Conservation (phyloP, 2,113 vertebrate genomes). For the Lipotes vexillifer region DNA sequence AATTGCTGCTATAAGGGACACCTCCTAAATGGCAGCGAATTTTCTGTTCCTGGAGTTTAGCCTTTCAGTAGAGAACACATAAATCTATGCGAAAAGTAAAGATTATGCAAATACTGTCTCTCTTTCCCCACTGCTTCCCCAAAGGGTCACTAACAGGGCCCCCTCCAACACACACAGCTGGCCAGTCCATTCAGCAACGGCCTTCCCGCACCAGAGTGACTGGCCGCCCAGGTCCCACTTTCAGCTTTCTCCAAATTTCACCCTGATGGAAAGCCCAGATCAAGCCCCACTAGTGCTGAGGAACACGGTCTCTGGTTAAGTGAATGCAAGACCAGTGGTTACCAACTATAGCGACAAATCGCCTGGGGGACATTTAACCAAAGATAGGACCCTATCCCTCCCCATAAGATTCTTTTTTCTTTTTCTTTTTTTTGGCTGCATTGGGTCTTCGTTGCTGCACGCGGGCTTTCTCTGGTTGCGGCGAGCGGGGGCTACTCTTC, state of each 20-base stretch:
- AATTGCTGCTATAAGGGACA: not conserved
- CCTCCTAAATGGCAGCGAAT: not conserved
- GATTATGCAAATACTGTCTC: not conserved
- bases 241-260: not conserved
- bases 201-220: not conserved
- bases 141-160: not conserved
- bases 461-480: no score
- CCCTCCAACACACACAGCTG: not conserved
- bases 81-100: not conserved
- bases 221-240: not conserved
- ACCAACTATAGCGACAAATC: not conserved
- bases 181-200: not conserved
- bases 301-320: not conserved
- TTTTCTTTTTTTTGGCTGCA: no score
- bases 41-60: not conserved
- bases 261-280: not conserved
- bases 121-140: not conserved
- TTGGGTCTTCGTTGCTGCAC: no score
- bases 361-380: not conserved
- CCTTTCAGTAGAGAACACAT: not conserved
- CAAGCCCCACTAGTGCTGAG: not conserved
- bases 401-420: no score
- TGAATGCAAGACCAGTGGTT: not conserved
- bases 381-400: no score
- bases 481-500: no score